phyloP scores from a whole-genome alignment of 2,888 invertebrate species.

The Gibbula magus region DNA sequence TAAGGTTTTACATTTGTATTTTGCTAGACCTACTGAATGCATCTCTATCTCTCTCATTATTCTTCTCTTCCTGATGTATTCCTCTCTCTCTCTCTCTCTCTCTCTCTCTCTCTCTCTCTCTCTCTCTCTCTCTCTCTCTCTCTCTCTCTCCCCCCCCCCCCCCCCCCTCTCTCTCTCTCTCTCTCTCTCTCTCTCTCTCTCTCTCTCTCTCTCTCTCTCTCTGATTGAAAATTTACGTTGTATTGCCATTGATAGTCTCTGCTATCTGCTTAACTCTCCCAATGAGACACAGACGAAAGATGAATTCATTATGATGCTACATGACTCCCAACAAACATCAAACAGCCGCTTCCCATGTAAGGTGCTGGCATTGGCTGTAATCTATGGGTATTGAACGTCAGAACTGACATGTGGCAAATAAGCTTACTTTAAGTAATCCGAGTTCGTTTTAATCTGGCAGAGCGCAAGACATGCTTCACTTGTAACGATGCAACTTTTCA shows the following conservation, averaged over 20 bases:
- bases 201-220: conserved; percentile 1
- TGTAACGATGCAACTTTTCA: background rate
- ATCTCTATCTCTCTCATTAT: no score
- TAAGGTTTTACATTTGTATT: no score
- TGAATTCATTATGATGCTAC: no score
- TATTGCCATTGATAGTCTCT: no score
- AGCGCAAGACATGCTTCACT: background rate
- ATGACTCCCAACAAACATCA: no score
- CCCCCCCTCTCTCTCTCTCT: background rate
- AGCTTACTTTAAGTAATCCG: background rate
- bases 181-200: no score
- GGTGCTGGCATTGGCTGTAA: no score
- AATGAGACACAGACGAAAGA: no score
- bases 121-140: background rate
- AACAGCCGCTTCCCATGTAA: no score
- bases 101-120: background rate
- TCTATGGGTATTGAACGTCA: background rate
- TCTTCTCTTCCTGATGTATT: background rate
- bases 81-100: background rate
- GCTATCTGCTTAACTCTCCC: no score
- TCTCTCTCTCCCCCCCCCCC: background rate
- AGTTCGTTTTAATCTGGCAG: conserved; percentile 10
- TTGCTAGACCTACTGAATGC: no score
- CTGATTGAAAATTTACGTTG: no score
- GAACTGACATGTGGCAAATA: background rate